phyloP scores from a whole-genome alignment of 1,140 invertebrate species.

The Drepana arcuata region DNA sequence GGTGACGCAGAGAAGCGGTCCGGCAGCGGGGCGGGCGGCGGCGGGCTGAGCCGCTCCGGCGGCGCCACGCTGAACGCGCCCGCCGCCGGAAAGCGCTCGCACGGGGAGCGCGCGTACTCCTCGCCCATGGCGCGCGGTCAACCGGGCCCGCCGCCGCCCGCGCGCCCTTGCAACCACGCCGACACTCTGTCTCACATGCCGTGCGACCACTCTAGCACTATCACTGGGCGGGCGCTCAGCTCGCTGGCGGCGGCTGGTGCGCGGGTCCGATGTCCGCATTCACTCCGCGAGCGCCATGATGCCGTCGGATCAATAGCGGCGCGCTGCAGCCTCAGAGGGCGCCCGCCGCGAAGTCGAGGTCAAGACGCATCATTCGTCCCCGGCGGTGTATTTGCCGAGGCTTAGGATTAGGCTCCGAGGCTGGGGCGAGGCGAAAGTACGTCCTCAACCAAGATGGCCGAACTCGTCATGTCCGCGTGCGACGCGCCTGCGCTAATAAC shows the following conservation, averaged over 20 bases:
- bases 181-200: constrained; percentile 53
- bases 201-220: constrained; percentile 40
- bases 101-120: constrained; percentile 71
- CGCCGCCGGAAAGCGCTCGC: constrained; percentile 69
- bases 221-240: constrained; percentile 35
- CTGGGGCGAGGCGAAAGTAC: constrained; percentile 65
- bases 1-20: constrained; percentile 71
- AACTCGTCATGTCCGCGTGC: constrained; percentile 56
- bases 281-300: constrained; percentile 60
- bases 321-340: constrained; percentile 60
- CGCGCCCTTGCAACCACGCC: constrained; percentile 37
- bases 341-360: constrained; percentile 34
- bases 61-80: constrained; percentile 69
- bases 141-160: constrained; percentile 58
- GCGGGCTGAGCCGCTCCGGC: constrained; percentile 65
- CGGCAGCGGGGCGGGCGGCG: constrained; percentile 63
- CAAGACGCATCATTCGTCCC: constrained; percentile 35
- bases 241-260: constrained; percentile 32
- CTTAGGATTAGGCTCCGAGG: constrained; percentile 30
- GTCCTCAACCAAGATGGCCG: constrained; percentile 63
- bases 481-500: constrained; percentile 61
- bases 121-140: constrained; percentile 58
- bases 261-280: constrained; percentile 62
- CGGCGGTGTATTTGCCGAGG: constrained; percentile 12
- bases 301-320: constrained; percentile 63